These are phyloP conservation scores for Myrmophylax atrothorax DNA, from an alignment of 2,113 vertebrate species.

Conservation along the genomic window DNA sequence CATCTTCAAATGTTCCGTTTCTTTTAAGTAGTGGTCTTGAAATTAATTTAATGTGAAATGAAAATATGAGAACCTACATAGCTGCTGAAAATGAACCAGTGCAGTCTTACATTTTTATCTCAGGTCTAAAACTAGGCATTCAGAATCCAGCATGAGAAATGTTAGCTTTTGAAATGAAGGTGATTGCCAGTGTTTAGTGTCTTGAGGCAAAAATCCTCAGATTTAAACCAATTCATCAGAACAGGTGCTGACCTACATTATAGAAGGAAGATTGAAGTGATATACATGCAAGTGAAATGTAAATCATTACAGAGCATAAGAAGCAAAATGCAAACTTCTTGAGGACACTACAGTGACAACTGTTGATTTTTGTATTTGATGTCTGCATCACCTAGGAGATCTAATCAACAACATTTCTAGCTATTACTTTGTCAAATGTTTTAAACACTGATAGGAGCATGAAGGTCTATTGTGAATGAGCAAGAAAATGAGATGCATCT, in stretches of 20 bases:
- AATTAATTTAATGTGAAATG: background rate
- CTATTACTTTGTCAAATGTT: background rate
- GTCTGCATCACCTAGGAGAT: background rate
- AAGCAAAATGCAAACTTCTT: background rate
- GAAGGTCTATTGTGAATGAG: background rate
- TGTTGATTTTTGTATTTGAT: background rate
- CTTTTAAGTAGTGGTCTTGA: background rate
- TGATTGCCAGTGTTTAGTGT: accelerated
- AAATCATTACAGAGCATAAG: background rate
- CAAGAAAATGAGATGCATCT: background rate
- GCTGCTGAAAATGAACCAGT: background rate
- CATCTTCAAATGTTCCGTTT: background rate
- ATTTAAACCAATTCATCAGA: background rate
- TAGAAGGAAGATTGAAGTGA: background rate
- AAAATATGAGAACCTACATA: background rate
- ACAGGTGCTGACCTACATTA: background rate
- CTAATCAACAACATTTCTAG: background rate
- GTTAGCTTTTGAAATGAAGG: background rate
- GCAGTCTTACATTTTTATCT: background rate
- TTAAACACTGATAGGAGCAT: background rate
- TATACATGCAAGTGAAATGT: background rate
- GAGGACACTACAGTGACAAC: background rate
- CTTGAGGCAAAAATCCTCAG: background rate
- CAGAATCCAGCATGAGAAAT: background rate
- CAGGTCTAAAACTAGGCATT: background rate